These are phyloP conservation scores for Incurvaria masculella DNA, from an alignment of 2,888 invertebrate genomes.

Conservation along the genomic window DNA sequence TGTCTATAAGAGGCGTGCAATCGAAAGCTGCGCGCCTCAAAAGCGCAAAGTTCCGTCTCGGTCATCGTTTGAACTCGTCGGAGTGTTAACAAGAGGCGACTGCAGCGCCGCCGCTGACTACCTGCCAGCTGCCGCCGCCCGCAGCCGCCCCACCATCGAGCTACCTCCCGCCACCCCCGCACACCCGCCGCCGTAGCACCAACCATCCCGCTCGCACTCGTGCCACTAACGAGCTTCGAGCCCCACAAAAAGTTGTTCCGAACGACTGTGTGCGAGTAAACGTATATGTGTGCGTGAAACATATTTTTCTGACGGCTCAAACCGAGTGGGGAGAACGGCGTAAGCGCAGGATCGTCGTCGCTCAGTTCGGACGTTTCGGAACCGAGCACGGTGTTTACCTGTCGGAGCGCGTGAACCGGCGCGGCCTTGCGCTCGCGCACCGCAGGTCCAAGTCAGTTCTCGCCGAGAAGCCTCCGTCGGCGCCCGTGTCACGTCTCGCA, in stretches of 20 bases:
- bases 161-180: conserved; percentile 30
- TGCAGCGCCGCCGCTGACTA: conserved; percentile 45
- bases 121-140: conserved; percentile 51
- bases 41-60: conserved; percentile 26
- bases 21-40: not conserved
- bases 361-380: conserved; percentile 38
- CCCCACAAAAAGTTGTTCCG: conserved; percentile 53
- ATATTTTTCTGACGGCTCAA: conserved; percentile 50
- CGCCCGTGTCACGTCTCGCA: conserved; percentile 38
- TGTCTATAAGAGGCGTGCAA: not conserved
- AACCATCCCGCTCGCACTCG: conserved; percentile 39
- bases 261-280: conserved; percentile 31
- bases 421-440: conserved; percentile 60
- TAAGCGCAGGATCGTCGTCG: conserved; percentile 28
- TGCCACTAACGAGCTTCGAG: conserved; percentile 35
- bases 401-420: conserved; percentile 60
- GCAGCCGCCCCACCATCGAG: not conserved
- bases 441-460: conserved; percentile 51
- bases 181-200: conserved; percentile 40
- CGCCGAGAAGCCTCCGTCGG: conserved; percentile 48
- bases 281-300: conserved; percentile 36
- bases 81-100: conserved; percentile 50
- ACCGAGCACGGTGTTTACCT: conserved; percentile 43
- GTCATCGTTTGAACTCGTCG: conserved; percentile 24
- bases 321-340: conserved; percentile 29